Percentiles rank a stretch among this genome's conserved stretches.
Conservation (phyloP, 2,888 invertebrate genomes). For the Eumerus sabulonum region DNA sequence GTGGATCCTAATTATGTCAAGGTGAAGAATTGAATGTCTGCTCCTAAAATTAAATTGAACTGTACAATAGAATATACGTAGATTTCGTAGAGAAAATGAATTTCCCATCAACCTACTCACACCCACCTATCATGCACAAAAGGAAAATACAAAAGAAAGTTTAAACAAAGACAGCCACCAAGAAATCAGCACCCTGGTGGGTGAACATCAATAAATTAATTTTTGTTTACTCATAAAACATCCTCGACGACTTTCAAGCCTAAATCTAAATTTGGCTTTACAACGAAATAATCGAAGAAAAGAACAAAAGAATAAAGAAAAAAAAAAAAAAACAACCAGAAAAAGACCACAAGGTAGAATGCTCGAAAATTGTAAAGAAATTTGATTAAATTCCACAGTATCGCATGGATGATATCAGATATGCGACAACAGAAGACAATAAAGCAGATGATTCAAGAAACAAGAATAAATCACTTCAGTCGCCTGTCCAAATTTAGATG, state of each 20-base stretch:
- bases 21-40: no score
- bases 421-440: constrained; percentile 29
- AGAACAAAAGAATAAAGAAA: constrained; percentile 24
- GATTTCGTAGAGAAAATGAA: no score
- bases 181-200: constrained; percentile 4
- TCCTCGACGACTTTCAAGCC: constrained; percentile 30
- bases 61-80: no score
- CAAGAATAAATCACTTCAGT: constrained; percentile 61
- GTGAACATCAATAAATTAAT: constrained; percentile 53
- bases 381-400: constrained; percentile 41
- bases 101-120: no score
- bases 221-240: constrained; percentile 46
- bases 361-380: neutral
- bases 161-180: neutral
- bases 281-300: neutral
- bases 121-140: neutral
- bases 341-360: neutral
- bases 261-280: constrained; percentile 15
- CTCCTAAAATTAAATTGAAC: no score
- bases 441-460: constrained; percentile 48
- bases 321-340: constrained; percentile 7
- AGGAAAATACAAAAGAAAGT: no score
- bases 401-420: constrained; percentile 1
- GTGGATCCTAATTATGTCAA: no score
- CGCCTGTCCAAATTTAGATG: constrained; percentile 38